These are phyloP conservation scores for Chrysoperla carnea DNA, from an alignment of 1,140 invertebrate species.

Conservation along the genomic window DNA sequence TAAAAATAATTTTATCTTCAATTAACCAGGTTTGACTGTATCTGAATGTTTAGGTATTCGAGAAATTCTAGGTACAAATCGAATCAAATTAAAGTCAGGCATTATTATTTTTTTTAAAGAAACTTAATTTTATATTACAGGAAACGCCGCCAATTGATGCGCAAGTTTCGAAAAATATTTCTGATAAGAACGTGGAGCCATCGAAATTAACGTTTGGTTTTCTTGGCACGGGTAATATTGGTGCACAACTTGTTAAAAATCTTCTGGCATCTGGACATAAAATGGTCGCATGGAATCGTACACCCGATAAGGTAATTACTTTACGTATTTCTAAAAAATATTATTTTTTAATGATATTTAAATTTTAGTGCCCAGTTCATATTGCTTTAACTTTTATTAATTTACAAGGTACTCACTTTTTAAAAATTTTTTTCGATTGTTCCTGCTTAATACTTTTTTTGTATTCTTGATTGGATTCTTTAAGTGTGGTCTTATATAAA, in stretches of 20 bases:
- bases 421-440: no score
- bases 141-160: slow-evolving; percentile 57
- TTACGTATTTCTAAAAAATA: no score
- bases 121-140: slow-evolving; percentile 23
- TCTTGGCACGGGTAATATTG: slow-evolving; percentile 90
- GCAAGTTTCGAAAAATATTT: slow-evolving; percentile 57
- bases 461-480: no score
- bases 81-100: not conserved
- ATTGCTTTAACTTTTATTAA: no score
- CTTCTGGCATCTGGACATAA: slow-evolving; percentile 85
- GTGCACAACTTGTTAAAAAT: slow-evolving; percentile 90
- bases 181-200: slow-evolving; percentile 73
- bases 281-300: slow-evolving; percentile 88
- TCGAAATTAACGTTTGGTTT: slow-evolving; percentile 85
- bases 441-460: no score
- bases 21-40: no score
- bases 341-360: no score
- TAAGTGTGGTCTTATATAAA: no score
- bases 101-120: not conserved
- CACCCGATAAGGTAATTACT: slow-evolving; percentile 64
- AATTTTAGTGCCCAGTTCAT: no score
- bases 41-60: not conserved
- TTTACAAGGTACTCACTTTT: no score
- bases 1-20: no score
- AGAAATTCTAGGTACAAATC: not conserved